A percentile compares a stretch with the other conserved stretches of the same genome.
Evolutionary conservation across 2,888 invertebrate genomes (phyloP).

Genomic region (Neria commutata): DNA sequence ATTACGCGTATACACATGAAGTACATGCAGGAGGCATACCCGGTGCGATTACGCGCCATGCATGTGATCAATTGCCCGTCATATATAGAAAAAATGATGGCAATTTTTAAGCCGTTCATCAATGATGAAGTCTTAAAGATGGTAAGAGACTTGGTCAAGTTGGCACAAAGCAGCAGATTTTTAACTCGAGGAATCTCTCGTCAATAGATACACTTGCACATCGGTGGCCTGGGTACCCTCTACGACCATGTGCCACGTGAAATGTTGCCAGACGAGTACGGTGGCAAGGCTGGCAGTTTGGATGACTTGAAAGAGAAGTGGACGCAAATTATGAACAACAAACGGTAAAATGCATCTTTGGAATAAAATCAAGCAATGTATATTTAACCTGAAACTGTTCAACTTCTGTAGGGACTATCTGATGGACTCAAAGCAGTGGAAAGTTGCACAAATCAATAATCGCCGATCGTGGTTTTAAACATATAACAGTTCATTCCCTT

Average conservation of each 20-base stretch:
- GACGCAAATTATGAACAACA: conserved; percentile 56
- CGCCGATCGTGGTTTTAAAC: conserved; percentile 45
- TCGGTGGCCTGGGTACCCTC: conserved; percentile 65
- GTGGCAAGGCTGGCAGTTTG: conserved; percentile 65
- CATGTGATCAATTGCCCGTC: conserved; percentile 71
- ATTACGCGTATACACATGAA: conserved; percentile 69
- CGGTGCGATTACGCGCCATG: conserved; percentile 70
- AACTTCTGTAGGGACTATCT: conserved; percentile 66
- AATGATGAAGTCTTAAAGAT: conserved; percentile 66
- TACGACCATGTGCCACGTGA: conserved; percentile 67
- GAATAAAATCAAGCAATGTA: neutral
- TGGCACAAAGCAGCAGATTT: neutral
- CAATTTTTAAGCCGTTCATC: conserved; percentile 68
- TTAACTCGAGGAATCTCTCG: conserved; percentile 32
- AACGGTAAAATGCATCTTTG: conserved; percentile 36
- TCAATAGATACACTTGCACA: conserved; percentile 68
- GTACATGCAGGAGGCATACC: conserved; percentile 73
- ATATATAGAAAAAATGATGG: conserved; percentile 67
- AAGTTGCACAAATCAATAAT: conserved; percentile 62
- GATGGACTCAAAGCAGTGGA: conserved; percentile 67
- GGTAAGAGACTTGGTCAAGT: conserved; percentile 54
- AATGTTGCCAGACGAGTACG: conserved; percentile 69
- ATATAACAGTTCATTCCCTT: no score
- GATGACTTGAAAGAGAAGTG: conserved; percentile 59
- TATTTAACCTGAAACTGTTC: no score